Conservation (phyloP, 2,888 invertebrate species). For the Stegophylla sp. region DNA sequence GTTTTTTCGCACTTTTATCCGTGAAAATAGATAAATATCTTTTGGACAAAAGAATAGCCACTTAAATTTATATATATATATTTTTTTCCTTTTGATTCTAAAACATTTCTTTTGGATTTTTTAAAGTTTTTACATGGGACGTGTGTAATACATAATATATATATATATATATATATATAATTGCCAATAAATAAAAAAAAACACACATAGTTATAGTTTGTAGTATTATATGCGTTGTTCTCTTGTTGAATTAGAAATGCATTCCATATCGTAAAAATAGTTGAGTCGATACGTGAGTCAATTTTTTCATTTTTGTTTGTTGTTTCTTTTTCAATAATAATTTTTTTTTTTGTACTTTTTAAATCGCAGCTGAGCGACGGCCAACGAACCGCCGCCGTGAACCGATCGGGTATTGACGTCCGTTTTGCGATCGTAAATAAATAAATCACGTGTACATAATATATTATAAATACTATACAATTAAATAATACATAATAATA, state of each 20-base stretch:
- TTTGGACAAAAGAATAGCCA: constrained; percentile 13
- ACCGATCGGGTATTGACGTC: too few species aligned
- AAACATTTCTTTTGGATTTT: not conserved
- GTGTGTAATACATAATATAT: not conserved
- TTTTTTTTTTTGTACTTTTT: too few species aligned
- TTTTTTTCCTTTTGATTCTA: not conserved
- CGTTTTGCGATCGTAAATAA: too few species aligned
- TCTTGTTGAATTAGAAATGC: constrained; percentile 34
- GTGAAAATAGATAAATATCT: constrained; percentile 20
- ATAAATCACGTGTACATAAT: too few species aligned
- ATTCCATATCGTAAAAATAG: constrained; percentile 10
- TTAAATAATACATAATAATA: too few species aligned
- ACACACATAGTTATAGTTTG: not conserved
- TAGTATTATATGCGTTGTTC: not conserved
- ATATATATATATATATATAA: not conserved
- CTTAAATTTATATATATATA: not conserved
- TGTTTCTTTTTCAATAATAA: too few species aligned
- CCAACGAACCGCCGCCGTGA: too few species aligned
- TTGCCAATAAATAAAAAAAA: constrained; percentile 12
- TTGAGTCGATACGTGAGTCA: not conserved
- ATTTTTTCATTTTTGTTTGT: not conserved
- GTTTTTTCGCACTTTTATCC: not conserved
- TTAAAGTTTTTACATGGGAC: not conserved
- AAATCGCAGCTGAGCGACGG: too few species aligned
- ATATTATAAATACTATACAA: too few species aligned